Evolutionary conservation across 2,797 vertebrate genomes (phyloP).

Genomic region (Chrysocyon brachyurus): DNA sequence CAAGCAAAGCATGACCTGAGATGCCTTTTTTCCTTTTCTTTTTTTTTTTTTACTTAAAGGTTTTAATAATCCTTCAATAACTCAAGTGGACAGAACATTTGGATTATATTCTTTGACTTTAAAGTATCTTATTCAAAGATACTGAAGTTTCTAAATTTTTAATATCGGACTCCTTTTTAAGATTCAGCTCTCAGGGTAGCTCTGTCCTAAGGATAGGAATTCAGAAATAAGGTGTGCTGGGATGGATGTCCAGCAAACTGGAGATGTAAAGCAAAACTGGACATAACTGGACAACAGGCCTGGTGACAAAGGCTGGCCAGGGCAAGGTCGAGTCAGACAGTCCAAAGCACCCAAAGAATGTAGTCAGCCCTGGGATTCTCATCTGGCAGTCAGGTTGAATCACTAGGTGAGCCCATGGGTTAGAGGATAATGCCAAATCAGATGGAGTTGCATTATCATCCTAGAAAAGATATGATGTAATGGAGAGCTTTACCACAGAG

Average conservation of each 20-base stretch:
- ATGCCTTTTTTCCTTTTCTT: neutral
- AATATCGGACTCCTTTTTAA: neutral
- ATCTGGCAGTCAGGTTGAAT: neutral
- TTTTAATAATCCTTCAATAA: neutral
- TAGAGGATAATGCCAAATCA: neutral
- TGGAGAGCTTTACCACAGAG: neutral
- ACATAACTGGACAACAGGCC: neutral
- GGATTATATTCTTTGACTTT: neutral
- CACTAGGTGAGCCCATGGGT: neutral
- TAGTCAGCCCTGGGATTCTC: neutral
- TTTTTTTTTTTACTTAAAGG: neutral
- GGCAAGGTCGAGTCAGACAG: neutral
- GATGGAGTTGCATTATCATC: neutral
- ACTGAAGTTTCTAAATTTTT: neutral
- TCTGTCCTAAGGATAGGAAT: neutral
- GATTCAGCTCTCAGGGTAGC: neutral
- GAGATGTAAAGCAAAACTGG: neutral
- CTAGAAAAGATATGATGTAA: neutral
- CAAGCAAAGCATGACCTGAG: neutral
- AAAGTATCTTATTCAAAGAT: slow-evolving; percentile 43
- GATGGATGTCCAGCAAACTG: neutral
- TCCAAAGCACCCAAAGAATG: neutral
- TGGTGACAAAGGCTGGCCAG: neutral
- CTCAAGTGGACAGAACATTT: neutral
- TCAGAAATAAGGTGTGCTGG: neutral